Conservation (phyloP, 2,113 vertebrate genomes). For the Apus apus region DNA sequence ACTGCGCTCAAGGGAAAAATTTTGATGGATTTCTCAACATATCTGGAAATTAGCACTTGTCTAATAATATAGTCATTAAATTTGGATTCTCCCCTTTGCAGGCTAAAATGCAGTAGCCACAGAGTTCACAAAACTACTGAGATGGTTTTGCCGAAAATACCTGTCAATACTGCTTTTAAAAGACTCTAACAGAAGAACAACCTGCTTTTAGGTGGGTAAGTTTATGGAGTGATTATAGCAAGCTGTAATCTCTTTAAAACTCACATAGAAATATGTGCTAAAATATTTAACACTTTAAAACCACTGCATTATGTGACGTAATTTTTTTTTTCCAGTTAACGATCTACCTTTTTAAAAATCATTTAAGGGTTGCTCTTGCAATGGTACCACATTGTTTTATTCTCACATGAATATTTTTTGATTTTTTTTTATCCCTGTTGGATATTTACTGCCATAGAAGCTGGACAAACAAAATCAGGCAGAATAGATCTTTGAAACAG, state of each 20-base stretch:
- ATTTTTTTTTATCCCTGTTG: not conserved
- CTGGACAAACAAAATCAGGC: not conserved
- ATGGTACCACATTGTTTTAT: not conserved
- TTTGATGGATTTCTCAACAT: not conserved
- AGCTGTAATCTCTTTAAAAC: not conserved
- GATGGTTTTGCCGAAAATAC: conserved; percentile 38
- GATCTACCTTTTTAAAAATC: not conserved
- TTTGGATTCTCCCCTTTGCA: conserved; percentile 50
- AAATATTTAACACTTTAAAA: not conserved
- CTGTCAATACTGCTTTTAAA: conserved; percentile 23
- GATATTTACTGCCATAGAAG: not conserved
- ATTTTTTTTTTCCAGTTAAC: not conserved
- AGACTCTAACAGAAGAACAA: conserved; percentile 36
- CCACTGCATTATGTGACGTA: not conserved
- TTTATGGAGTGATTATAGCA: not conserved
- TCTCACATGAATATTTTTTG: not conserved
- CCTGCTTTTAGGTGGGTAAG: conserved; percentile 43
- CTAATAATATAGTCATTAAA: not conserved
- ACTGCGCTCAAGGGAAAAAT: not conserved
- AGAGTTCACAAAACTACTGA: conserved; percentile 25
- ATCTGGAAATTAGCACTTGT: not conserved
- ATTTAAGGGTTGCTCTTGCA: not conserved
- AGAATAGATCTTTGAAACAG: not conserved
- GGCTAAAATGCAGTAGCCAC: conserved; percentile 29
- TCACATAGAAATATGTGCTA: not conserved